Evolutionary conservation across 2,113 vertebrate genomes (phyloP).

Genomic region (Rhinogobius similis): DNA sequence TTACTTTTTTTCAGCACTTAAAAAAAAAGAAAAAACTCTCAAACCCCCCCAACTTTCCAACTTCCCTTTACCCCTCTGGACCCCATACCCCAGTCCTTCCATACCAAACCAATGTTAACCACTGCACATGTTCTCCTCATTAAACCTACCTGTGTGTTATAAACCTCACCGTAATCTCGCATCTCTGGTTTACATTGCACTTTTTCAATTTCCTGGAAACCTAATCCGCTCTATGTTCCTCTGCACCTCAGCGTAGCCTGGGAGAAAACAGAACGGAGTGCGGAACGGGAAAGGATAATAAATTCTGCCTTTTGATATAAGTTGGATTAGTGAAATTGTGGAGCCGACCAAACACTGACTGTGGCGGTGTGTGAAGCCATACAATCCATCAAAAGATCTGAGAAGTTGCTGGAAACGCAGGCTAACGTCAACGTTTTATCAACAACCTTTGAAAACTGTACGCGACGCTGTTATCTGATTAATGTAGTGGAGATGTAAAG

Average conservation of each 20-base stretch:
- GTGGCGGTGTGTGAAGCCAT: conserved; percentile 25
- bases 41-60: not conserved
- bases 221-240: conserved; percentile 58
- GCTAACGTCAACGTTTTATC: conserved; percentile 20
- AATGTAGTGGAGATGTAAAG: not conserved
- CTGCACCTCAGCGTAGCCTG: conserved; percentile 51
- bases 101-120: conserved; percentile 28
- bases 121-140: conserved; percentile 66
- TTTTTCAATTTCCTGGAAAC: conserved; percentile 77
- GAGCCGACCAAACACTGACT: conserved; percentile 41
- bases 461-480: conserved; percentile 5
- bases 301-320: conserved; percentile 65
- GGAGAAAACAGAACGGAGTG: conserved; percentile 25
- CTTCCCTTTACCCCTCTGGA: conserved; percentile 15
- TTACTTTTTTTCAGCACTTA: conserved; percentile 29
- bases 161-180: conserved; percentile 56
- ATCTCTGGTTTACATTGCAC: conserved; percentile 62
- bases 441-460: conserved; percentile 1
- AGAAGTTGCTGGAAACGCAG: conserved; percentile 7
- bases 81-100: conserved; percentile 23
- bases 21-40: too few species aligned
- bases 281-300: conserved; percentile 45
- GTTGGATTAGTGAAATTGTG: conserved; percentile 60
- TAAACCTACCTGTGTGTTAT: conserved; percentile 33
- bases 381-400: conserved; percentile 36